Evolutionary conservation across 30 jellyfish, hydroid and myxozoan genomes (phyloP).

Genomic region (Sanderia malayensis): DNA sequence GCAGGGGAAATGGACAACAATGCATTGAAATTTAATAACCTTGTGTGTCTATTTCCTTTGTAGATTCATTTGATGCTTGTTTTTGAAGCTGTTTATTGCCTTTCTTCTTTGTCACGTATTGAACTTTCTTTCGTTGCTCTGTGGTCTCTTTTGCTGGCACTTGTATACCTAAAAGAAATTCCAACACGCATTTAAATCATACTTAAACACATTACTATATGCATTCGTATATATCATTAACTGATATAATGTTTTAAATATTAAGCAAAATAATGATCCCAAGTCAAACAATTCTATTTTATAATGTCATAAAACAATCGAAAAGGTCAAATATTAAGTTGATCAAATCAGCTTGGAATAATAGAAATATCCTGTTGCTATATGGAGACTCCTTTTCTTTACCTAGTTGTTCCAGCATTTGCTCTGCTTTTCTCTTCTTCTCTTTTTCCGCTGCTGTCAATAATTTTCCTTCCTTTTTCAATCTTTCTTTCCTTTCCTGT

Average conservation of each 20-base stretch:
- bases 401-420: constrained; percentile 70
- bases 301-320: no score
- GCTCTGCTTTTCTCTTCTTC: constrained; percentile 88
- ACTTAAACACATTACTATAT: no score
- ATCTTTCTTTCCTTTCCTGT: constrained; percentile 74
- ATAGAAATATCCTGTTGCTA: no score
- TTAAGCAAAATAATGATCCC: no score
- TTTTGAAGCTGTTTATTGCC: constrained; percentile 53
- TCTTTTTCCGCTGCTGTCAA: constrained; percentile 94
- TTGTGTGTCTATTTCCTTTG: constrained; percentile 27
- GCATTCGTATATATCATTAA: no score
- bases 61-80: constrained; percentile 20
- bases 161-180: constrained; percentile 58
- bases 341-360: no score
- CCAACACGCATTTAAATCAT: no score
- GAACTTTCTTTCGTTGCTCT: constrained; percentile 81
- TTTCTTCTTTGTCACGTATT: constrained; percentile 75
- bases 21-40: constrained; percentile 6
- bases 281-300: no score
- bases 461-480: constrained; percentile 94
- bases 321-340: no score
- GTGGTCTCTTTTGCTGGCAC: constrained; percentile 67
- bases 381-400: no score
- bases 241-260: no score
- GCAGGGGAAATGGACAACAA: no score